Conservation (phyloP, 2,888 invertebrate species). For the Spodoptera picta region DNA sequence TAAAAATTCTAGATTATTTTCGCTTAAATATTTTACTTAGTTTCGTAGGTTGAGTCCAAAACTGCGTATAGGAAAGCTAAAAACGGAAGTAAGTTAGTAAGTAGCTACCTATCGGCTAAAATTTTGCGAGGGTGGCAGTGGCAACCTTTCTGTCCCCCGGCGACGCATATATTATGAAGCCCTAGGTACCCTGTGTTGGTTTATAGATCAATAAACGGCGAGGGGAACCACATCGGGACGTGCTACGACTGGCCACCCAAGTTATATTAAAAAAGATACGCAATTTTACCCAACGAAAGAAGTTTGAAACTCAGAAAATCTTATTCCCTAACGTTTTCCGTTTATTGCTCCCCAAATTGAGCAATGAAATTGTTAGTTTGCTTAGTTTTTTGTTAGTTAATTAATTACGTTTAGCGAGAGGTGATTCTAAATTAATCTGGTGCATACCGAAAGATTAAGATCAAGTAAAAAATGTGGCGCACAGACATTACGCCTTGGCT, state of each 20-base stretch:
- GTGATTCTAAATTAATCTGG: slow-evolving; percentile 55
- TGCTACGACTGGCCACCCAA: slow-evolving; percentile 58
- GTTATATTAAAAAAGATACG: slow-evolving; percentile 60
- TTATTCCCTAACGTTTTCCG: slow-evolving; percentile 42
- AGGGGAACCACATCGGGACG: slow-evolving; percentile 65
- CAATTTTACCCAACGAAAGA: slow-evolving; percentile 34
- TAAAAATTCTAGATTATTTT: neutral
- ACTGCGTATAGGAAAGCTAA: neutral
- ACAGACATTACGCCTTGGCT: slow-evolving; percentile 51
- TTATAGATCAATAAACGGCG: slow-evolving; percentile 74
- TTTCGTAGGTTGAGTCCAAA: neutral
- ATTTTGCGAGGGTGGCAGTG: slow-evolving; percentile 48
- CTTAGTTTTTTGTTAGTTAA: slow-evolving; percentile 37
- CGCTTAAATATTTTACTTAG: neutral
- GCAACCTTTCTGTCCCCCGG: slow-evolving; percentile 50
- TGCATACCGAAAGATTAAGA: slow-evolving; percentile 57
- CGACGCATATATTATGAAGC: slow-evolving; percentile 56
- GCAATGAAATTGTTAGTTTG: slow-evolving; percentile 35
- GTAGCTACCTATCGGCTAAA: neutral
- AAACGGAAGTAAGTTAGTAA: neutral
- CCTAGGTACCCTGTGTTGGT: slow-evolving; percentile 74
- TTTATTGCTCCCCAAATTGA: slow-evolving; percentile 35
- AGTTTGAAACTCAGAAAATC: slow-evolving; percentile 46
- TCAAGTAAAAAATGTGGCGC: slow-evolving; percentile 63
- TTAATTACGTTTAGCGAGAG: slow-evolving; percentile 45